These are phyloP conservation scores for Drosophila macrospina DNA, from an alignment of 2,888 invertebrate genomes.

Conservation along the genomic window DNA sequence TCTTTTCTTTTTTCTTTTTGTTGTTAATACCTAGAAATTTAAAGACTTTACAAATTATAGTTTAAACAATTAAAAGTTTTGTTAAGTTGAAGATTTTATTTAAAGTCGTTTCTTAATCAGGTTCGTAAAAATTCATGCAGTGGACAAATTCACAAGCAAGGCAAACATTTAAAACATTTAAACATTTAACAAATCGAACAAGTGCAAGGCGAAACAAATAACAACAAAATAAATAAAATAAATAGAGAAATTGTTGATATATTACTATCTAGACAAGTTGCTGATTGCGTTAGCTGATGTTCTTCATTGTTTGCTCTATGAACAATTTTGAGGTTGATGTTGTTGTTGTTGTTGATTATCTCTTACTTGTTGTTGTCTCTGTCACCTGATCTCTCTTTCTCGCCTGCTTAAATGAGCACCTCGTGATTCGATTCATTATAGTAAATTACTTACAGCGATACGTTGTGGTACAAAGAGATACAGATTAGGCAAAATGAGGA, in stretches of 20 bases:
- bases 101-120: constrained; percentile 6
- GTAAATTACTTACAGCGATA: constrained; percentile 75
- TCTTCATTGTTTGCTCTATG: constrained; percentile 16
- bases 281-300: constrained; percentile 49
- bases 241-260: background rate
- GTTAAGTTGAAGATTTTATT: constrained; percentile 15
- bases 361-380: constrained; percentile 64
- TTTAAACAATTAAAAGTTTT: constrained; percentile 11
- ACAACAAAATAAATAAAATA: background rate
- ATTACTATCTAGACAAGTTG: constrained; percentile 40
- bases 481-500: constrained; percentile 38
- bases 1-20: too few species aligned
- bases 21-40: constrained; percentile 20
- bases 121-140: constrained; percentile 41
- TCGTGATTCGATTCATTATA: constrained; percentile 78
- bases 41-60: constrained; percentile 34
- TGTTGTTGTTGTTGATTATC: constrained; percentile 22
- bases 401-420: constrained; percentile 73
- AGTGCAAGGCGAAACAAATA: constrained; percentile 39
- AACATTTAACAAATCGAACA: constrained; percentile 40
- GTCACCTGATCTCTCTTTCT: constrained; percentile 6
- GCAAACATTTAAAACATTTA: constrained; percentile 46
- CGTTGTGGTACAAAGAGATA: constrained; percentile 48
- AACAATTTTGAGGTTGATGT: constrained; percentile 17
- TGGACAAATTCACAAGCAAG: constrained; percentile 50